Percentiles rank a stretch among this genome's conserved stretches.
Evolutionary conservation across 2,113 vertebrate species (phyloP).

Genomic region (Heptranchias perlo): DNA sequence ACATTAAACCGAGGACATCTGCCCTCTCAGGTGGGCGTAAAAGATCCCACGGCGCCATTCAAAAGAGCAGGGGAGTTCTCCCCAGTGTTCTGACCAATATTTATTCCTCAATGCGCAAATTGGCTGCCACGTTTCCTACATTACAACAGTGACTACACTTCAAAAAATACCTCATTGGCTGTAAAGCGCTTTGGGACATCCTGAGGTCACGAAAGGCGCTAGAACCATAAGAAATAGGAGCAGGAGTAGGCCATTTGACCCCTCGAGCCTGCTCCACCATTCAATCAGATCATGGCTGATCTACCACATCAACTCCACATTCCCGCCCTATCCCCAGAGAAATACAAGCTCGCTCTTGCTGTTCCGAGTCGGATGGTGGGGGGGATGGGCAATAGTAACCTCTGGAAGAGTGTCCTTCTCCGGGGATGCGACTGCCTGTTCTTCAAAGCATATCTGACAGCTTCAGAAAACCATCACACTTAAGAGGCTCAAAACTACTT

Average conservation of each 20-base stretch:
- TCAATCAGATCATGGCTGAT: too few species aligned
- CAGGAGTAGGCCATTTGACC: too few species aligned
- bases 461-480: background rate
- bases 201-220: too few species aligned
- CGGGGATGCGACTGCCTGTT: background rate
- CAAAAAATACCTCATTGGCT: background rate
- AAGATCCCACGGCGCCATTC: background rate
- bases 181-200: background rate
- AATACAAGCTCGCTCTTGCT: background rate
- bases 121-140: background rate
- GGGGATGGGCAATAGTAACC: too few species aligned
- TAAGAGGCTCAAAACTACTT: background rate
- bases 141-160: background rate
- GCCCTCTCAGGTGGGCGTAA: background rate
- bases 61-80: background rate
- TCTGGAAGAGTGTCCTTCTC: background rate
- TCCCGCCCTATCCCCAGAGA: too few species aligned
- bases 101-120: background rate
- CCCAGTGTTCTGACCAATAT: too few species aligned
- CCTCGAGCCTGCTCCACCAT: too few species aligned
- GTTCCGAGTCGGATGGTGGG: too few species aligned
- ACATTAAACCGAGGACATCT: too few species aligned
- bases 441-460: background rate
- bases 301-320: too few species aligned
- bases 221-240: too few species aligned